These are phyloP conservation scores for Monarcha castaneiventris DNA, from an alignment of 2,113 vertebrate genomes.

Conservation along the genomic window DNA sequence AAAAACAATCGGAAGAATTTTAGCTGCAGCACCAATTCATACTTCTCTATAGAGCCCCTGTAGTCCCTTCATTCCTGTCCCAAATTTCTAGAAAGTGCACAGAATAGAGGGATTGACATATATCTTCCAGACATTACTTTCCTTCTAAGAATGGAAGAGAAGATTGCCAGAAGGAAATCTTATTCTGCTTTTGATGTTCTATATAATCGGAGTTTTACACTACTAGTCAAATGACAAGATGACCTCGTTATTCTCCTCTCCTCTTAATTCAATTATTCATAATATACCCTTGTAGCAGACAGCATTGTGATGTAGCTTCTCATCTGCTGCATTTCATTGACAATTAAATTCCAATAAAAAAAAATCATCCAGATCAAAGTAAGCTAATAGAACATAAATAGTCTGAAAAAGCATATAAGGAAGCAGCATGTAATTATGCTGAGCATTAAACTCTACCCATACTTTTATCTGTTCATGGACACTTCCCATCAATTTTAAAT, in stretches of 20 bases:
- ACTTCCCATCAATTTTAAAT: not conserved
- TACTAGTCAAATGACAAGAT: not conserved
- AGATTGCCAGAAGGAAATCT: not conserved
- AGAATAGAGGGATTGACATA: not conserved
- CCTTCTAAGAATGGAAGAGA: not conserved
- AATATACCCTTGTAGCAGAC: not conserved
- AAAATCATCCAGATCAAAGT: not conserved
- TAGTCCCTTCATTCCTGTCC: not conserved
- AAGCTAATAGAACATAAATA: not conserved
- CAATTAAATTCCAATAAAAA: not conserved
- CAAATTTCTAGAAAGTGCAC: not conserved
- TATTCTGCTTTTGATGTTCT: not conserved
- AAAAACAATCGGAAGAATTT: not conserved
- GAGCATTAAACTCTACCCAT: not conserved
- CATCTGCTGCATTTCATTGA: not conserved
- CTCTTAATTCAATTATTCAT: not conserved
- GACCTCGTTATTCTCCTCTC: not conserved
- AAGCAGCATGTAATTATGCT: not conserved
- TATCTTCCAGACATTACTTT: not conserved
- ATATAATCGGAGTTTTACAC: not conserved
- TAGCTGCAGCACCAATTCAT: not conserved
- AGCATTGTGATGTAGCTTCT: not conserved
- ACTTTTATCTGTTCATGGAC: not conserved
- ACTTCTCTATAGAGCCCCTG: not conserved
- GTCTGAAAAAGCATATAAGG: not conserved